A percentile compares a stretch with the other conserved stretches of the same genome.
Evolutionary conservation across 2,888 invertebrate genomes (phyloP).

Genomic region (Polietes domitor): DNA sequence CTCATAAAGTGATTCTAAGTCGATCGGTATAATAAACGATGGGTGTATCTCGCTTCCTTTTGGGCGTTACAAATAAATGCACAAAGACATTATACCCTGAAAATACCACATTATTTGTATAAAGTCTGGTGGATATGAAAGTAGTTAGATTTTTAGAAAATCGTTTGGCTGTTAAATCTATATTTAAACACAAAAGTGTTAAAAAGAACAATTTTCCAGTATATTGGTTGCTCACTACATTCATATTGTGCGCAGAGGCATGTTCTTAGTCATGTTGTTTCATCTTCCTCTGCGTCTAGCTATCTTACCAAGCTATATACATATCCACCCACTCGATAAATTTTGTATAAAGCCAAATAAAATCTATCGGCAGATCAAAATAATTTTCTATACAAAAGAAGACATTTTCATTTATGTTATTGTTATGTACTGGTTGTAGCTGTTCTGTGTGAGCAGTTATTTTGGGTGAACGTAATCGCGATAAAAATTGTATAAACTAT

Average conservation of each 20-base stretch:
- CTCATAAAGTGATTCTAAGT: no score
- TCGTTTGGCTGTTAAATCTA: no score
- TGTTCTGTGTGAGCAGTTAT: slow-evolving; percentile 52
- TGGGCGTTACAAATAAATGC: no score
- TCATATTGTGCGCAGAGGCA: slow-evolving; percentile 25
- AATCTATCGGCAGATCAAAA: slow-evolving; percentile 74
- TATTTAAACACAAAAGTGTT: neutral
- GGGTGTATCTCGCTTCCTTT: no score
- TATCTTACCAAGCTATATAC: neutral
- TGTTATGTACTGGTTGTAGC: slow-evolving; percentile 40
- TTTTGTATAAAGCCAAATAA: slow-evolving; percentile 69
- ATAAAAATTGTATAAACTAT: slow-evolving; percentile 57
- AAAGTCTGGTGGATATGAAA: no score
- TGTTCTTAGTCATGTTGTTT: slow-evolving; percentile 40
- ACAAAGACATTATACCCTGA: no score
- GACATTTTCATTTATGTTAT: slow-evolving; percentile 67
- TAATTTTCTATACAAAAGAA: slow-evolving; percentile 73
- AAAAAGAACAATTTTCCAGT: neutral
- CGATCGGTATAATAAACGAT: no score
- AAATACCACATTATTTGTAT: no score
- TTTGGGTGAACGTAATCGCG: slow-evolving; percentile 64
- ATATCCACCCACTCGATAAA: slow-evolving; percentile 74
- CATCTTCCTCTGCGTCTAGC: neutral
- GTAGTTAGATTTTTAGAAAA: no score
- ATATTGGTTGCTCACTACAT: neutral